phyloP scores from a whole-genome alignment of 23 tunicate genomes.

The Halocynthia aurantium region DNA sequence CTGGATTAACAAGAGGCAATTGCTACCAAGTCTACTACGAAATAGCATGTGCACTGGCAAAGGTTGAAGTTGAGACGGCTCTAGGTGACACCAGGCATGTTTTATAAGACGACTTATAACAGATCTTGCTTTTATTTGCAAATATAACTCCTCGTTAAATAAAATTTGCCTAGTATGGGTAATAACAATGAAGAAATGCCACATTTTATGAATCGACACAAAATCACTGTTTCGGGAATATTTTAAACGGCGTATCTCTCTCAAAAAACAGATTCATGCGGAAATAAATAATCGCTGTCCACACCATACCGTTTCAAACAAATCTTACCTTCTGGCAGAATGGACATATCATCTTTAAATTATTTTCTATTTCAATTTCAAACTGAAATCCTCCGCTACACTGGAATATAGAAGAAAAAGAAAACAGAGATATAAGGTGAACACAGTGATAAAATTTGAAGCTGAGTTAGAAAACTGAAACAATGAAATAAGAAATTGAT shows the following conservation, averaged over 20 bases:
- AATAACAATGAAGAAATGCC: no score
- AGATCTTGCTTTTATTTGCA: no score
- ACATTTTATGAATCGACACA: no score
- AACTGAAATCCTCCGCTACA: slow-evolving; percentile 70
- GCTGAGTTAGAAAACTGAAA: background rate
- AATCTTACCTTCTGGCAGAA: slow-evolving; percentile 23
- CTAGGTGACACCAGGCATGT: no score
- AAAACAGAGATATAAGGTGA: no score
- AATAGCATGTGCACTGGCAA: background rate
- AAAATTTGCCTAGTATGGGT: no score
- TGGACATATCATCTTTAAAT: slow-evolving; percentile 70
- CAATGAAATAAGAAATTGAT: background rate
- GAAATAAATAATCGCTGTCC: no score
- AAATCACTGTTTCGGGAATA: background rate
- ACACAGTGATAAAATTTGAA: no score
- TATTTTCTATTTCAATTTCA: slow-evolving; percentile 32
- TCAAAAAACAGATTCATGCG: background rate
- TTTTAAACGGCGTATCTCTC: background rate
- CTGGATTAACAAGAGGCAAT: background rate
- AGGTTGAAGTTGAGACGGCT: background rate
- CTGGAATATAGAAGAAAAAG: background rate
- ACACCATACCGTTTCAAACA: no score
- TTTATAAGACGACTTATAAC: no score
- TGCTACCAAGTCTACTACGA: no score
- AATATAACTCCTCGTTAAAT: no score